These are phyloP conservation scores for Sinonovacula constricta DNA, from an alignment of 1,140 invertebrate genomes.

Conservation along the genomic window DNA sequence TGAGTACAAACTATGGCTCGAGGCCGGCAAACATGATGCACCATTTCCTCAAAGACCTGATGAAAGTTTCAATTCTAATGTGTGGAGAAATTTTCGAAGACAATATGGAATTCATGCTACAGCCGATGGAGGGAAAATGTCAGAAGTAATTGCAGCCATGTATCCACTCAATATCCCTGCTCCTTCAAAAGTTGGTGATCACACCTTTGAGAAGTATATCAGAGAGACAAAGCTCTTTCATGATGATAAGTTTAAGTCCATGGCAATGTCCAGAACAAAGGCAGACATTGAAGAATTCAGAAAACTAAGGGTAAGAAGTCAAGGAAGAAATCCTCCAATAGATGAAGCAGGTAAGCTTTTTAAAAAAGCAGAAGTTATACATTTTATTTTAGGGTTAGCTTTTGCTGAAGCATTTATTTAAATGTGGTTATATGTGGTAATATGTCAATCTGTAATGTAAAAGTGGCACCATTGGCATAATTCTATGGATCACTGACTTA, in stretches of 20 bases:
- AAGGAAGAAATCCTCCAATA: conserved; percentile 76
- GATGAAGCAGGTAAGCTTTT: conserved; percentile 76
- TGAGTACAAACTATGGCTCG: conserved; percentile 75
- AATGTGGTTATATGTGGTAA: too few relatives aligned
- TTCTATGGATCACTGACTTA: too few relatives aligned
- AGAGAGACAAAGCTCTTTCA: conserved; percentile 70
- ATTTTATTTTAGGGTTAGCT: too few relatives aligned
- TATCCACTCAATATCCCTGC: conserved; percentile 77
- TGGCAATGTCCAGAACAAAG: conserved; percentile 72
- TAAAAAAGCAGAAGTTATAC: too few relatives aligned
- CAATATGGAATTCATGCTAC: conserved; percentile 71
- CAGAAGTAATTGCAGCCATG: conserved; percentile 74
- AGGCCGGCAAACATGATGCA: conserved; percentile 75
- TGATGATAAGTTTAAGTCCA: conserved; percentile 68
- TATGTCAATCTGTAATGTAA: too few relatives aligned
- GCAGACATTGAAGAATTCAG: conserved; percentile 72
- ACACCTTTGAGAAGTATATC: conserved; percentile 76
- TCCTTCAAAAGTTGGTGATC: conserved; percentile 73
- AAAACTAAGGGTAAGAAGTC: conserved; percentile 68
- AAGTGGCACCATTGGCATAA: too few relatives aligned
- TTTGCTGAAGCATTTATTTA: too few relatives aligned
- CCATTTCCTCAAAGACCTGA: conserved; percentile 70
- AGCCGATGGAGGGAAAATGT: conserved; percentile 70
- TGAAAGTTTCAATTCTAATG: conserved; percentile 76
- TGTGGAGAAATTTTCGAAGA: conserved; percentile 77